phyloP scores from a whole-genome alignment of 2,797 vertebrate genomes.

The Ispidina lecontei region DNA sequence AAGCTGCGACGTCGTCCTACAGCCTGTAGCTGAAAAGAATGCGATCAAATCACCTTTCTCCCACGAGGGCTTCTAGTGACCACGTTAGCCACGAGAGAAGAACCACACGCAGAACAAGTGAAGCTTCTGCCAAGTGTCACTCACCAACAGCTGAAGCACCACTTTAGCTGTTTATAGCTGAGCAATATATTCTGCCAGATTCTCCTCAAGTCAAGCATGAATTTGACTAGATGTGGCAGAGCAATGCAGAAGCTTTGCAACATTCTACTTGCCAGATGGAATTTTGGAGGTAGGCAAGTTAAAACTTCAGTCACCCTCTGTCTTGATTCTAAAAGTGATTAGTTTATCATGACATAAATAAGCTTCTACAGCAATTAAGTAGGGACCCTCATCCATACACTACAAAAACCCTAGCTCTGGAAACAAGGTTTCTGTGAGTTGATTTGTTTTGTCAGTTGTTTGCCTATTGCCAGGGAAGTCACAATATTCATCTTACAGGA shows the following conservation, averaged over 20 bases:
- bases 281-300: constrained; percentile 36
- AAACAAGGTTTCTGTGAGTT: neutral
- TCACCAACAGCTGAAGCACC: neutral
- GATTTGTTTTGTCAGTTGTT: neutral
- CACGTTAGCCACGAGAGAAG: neutral
- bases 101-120: neutral
- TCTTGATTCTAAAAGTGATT: constrained; percentile 2
- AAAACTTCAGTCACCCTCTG: neutral
- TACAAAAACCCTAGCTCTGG: neutral
- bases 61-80: neutral
- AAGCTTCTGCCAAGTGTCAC: neutral
- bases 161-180: neutral
- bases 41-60: neutral
- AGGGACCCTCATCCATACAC: neutral
- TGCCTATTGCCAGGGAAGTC: neutral
- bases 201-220: neutral
- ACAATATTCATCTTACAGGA: constrained; percentile 9
- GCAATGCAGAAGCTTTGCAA: constrained; percentile 13
- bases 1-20: rapidly evolving
- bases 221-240: neutral
- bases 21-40: neutral
- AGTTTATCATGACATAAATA: constrained; percentile 29
- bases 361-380: neutral
- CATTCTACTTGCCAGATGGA: constrained; percentile 19
- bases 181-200: neutral